phyloP scores from a whole-genome alignment of 2,888 invertebrate species.

The Temnothorax unifasciatus region DNA sequence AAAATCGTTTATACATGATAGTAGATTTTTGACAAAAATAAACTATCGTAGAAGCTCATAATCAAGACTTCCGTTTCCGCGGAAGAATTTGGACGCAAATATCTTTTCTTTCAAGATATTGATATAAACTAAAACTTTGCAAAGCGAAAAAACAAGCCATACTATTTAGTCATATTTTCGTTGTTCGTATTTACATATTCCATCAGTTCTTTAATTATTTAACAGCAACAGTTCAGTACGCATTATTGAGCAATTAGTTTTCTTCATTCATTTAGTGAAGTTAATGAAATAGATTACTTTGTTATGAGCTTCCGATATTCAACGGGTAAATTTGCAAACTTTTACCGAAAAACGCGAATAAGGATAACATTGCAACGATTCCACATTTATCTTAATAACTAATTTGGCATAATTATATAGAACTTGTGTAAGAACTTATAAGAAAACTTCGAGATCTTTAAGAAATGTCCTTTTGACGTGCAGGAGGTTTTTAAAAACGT shows the following conservation, averaged over 20 bases:
- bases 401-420: constrained; percentile 33
- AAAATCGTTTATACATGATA: constrained; percentile 19
- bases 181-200: constrained; percentile 60
- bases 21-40: constrained; percentile 22
- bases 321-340: constrained; percentile 7
- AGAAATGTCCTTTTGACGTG: neutral
- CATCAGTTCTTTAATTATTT: constrained; percentile 14
- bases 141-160: neutral
- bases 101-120: neutral
- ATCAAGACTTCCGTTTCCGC: constrained; percentile 20
- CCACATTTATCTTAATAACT: constrained; percentile 24
- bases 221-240: constrained; percentile 45
- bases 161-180: constrained; percentile 47
- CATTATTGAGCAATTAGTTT: constrained; percentile 62
- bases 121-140: neutral
- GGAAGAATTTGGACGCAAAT: neutral
- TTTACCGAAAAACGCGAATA: constrained; percentile 2
- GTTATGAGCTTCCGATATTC: constrained; percentile 43
- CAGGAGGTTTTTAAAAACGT: neutral
- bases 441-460: constrained; percentile 25
- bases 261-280: constrained; percentile 15
- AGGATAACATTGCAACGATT: constrained; percentile 2
- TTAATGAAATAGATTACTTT: constrained; percentile 20
- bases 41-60: constrained; percentile 42
- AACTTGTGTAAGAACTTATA: neutral